Evolutionary conservation across 1,140 invertebrate species (phyloP).

Genomic region (Drosophila mauritiana): DNA sequence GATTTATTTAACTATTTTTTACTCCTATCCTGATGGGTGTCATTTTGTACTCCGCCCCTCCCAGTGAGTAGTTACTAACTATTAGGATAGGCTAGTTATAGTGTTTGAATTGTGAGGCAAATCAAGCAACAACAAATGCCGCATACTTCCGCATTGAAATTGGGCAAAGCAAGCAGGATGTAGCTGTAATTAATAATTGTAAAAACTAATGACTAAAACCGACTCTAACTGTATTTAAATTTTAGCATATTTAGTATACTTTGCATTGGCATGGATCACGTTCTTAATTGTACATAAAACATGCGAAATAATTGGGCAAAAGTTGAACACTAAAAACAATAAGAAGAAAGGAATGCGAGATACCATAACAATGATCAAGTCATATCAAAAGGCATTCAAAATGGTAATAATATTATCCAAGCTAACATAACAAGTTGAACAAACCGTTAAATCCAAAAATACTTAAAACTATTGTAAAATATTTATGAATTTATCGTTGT

Average conservation of each 20-base stretch:
- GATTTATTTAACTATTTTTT: not conserved
- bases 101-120: constrained; percentile 36
- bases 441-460: not conserved
- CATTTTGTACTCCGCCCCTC: not conserved
- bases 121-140: constrained; percentile 61
- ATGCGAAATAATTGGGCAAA: not conserved
- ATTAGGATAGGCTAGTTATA: constrained; percentile 46
- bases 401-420: constrained; percentile 70
- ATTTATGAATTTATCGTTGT: constrained; percentile 65
- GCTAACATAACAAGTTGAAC: constrained; percentile 14
- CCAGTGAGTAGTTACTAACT: constrained; percentile 31
- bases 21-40: not conserved
- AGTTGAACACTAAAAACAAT: constrained; percentile 12
- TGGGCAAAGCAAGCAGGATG: constrained; percentile 9
- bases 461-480: constrained; percentile 71
- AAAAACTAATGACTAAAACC: constrained; percentile 24
- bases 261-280: constrained; percentile 24
- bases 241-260: constrained; percentile 39
- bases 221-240: constrained; percentile 35
- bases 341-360: constrained; percentile 27
- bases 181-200: constrained; percentile 35
- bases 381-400: constrained; percentile 80
- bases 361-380: constrained; percentile 77
- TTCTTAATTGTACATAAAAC: constrained; percentile 38
- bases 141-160: constrained; percentile 59